These are phyloP conservation scores for Drosophila picticornis DNA, from an alignment of 2,888 invertebrate genomes.

Conservation along the genomic window DNA sequence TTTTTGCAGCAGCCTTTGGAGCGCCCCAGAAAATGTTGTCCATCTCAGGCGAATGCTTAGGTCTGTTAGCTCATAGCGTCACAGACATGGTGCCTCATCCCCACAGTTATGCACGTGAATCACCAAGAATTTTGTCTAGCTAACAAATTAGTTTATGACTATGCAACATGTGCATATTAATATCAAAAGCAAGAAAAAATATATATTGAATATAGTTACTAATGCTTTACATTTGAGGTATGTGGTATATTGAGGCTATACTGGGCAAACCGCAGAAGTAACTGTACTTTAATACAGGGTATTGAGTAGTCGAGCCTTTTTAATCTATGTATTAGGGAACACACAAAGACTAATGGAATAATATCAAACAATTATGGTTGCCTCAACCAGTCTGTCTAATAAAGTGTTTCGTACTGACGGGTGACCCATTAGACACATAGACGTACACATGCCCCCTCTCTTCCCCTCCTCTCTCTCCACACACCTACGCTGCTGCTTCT, in stretches of 20 bases:
- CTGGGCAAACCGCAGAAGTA: background rate
- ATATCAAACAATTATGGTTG: constrained; percentile 4
- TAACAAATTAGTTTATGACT: background rate
- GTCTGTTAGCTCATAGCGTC: background rate
- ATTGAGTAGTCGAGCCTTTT: background rate
- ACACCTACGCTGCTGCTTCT: constrained; percentile 6
- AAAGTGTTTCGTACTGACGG: constrained; percentile 19
- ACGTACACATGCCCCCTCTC: constrained; percentile 18
- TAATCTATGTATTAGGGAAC: background rate
- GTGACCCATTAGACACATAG: constrained; percentile 34
- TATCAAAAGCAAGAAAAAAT: background rate
- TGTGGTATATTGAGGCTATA: background rate
- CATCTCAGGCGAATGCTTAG: no score
- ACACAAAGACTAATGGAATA: background rate
- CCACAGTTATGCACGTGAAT: background rate
- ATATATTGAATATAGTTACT: background rate
- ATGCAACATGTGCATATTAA: background rate
- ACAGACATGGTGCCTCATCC: background rate
- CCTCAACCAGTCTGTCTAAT: constrained; percentile 13
- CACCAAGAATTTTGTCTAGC: background rate
- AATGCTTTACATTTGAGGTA: background rate
- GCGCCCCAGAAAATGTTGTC: constrained; percentile 18
- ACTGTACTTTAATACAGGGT: background rate
- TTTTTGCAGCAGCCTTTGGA: constrained; percentile 47
- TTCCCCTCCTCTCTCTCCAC: no score